Evolutionary conservation across 2,888 invertebrate species (phyloP).

Genomic region (Mesoligia furuncula): DNA sequence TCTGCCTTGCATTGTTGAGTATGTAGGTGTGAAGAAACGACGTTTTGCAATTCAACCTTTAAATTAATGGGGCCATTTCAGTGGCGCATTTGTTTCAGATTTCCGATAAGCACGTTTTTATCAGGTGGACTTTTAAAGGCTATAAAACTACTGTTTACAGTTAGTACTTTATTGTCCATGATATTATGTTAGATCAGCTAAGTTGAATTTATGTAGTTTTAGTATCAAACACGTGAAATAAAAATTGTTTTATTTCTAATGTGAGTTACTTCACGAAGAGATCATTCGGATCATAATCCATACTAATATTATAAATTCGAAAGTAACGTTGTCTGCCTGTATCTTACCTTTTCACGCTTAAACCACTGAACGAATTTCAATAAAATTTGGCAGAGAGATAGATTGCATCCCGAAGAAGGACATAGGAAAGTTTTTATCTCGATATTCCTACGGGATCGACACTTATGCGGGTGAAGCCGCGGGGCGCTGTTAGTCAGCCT

Average conservation of each 20-base stretch:
- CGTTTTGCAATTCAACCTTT: constrained; percentile 69
- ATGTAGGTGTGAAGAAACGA: constrained; percentile 73
- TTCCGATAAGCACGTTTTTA: constrained; percentile 54
- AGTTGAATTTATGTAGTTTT: neutral
- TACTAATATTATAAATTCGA: no score
- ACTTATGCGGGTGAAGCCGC: no score
- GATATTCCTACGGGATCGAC: no score
- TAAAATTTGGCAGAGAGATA: no score
- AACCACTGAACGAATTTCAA: no score
- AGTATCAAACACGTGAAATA: neutral
- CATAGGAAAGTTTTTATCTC: no score
- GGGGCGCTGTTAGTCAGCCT: neutral
- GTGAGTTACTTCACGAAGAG: neutral
- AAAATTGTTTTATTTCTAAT: neutral
- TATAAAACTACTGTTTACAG: constrained; percentile 46
- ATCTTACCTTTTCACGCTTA: no score
- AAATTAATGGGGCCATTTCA: constrained; percentile 63
- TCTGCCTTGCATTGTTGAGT: constrained; percentile 68
- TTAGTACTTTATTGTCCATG: constrained; percentile 8
- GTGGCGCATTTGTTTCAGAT: constrained; percentile 53
- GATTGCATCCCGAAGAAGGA: no score
- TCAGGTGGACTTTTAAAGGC: constrained; percentile 22
- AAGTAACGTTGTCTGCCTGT: no score
- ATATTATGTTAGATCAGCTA: neutral
- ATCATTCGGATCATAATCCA: neutral